These are phyloP conservation scores for Stigmatopora nigra DNA, from an alignment of 2,113 vertebrate species.

Conservation along the genomic window DNA sequence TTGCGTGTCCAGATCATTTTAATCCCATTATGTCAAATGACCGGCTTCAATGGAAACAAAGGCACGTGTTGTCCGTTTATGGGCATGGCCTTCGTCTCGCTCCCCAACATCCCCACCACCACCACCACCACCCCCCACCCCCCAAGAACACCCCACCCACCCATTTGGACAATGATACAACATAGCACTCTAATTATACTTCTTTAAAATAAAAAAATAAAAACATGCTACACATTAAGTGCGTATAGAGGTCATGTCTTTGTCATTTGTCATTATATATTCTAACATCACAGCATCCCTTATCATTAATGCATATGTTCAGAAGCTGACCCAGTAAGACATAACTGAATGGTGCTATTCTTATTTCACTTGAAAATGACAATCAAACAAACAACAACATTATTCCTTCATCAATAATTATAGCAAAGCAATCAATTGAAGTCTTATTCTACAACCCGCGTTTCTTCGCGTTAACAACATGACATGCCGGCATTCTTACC, in stretches of 20 bases:
- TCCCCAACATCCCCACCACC: too few species aligned
- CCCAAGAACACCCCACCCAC: too few species aligned
- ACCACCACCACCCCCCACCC: too few species aligned
- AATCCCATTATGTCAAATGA: conserved; percentile 27
- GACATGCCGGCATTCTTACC: conserved; percentile 45
- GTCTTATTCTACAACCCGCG: conserved; percentile 9
- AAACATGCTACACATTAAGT: background rate
- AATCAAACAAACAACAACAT: background rate
- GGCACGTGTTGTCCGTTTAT: conserved; percentile 60
- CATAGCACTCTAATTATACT: background rate
- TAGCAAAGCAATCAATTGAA: background rate
- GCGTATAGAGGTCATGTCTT: background rate
- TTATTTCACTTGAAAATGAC: background rate
- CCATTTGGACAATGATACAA: background rate
- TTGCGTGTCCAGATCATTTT: background rate
- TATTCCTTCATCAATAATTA: background rate
- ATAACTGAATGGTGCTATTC: background rate
- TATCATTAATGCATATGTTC: conserved; percentile 33
- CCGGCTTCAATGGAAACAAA: conserved; percentile 58
- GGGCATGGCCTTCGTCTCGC: conserved; percentile 26
- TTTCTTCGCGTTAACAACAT: conserved; percentile 9
- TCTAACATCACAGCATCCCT: conserved; percentile 43
- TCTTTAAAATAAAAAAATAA: background rate
- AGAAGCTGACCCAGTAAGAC: conserved; percentile 14
- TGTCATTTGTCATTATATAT: background rate